Evolutionary conservation across 2,113 vertebrate genomes (phyloP), one percentile per base, ranked within the genome.

Genomic region (Tragelaphus strepsiceros): DNA sequence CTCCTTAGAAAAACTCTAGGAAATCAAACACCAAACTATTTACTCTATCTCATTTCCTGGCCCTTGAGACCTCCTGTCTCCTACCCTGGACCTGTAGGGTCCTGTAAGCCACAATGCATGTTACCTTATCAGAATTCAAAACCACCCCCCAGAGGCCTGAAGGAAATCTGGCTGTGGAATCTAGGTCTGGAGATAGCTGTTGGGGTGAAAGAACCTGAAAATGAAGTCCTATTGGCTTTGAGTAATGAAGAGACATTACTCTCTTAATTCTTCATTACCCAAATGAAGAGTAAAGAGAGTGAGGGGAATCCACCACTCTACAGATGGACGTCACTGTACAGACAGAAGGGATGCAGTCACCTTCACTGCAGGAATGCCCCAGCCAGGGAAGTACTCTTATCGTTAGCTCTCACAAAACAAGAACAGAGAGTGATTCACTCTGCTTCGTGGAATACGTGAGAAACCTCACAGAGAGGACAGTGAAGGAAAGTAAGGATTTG

Each of bases 271-370:
- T 74, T 74, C 67, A 24, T 74, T 39, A 74, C 35, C n/a, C n/a
- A 74, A 39, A 74, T 74, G 67, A 74, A 39, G 67, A 71, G 19
- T 39, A 39, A 13, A 13, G n/a, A 71, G 17, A 35, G 5, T 71
- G 67, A 21, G 7, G 28, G 30, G 53, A 53, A 13, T 58, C 49
- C 1, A 5, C 89, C 80, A 90, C 3, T 43, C 53, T 26, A 2
- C 9, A 26, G 71, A 77, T 43, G 39, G 71, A 43, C 1, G 3
- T 43, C 71, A 77, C 71, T 77, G 19, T 39, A 13, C n/a, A 13
- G 26, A 58, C 10, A 51, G 49, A 35, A 46, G 28, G 4, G 16
- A 6, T 0, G 0, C 0, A 0, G 22, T 28, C 26, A 9, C 4
- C 2, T 28, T 74, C 35, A 6, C 11, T 14, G 6, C 35, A 35